Percentiles rank a stretch among this genome's conserved stretches.
Conservation (phyloP, 2,888 invertebrate genomes). For the Polymixis lichenea region DNA sequence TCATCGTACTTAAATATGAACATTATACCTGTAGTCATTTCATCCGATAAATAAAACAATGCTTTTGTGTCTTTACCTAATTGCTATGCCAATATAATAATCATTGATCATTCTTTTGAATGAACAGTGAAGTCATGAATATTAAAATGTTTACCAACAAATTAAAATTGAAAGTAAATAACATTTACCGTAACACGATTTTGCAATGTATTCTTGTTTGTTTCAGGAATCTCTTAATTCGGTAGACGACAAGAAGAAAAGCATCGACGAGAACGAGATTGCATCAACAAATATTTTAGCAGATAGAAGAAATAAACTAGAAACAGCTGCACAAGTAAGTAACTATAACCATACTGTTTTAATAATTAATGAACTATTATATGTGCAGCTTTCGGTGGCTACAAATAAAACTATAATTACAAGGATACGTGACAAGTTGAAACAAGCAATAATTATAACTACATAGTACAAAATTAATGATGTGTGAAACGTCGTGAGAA, state of each 20-base stretch:
- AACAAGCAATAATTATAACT: not conserved
- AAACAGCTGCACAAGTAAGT: conserved; percentile 91
- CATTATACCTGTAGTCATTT: conserved; percentile 17
- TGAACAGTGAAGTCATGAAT: not conserved
- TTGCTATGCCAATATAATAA: not conserved
- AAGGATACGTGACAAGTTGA: not conserved
- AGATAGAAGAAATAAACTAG: conserved; percentile 88
- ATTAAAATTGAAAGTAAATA: not conserved
- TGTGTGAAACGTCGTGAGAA: conserved; percentile 43
- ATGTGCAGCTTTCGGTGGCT: not conserved
- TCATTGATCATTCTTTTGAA: not conserved
- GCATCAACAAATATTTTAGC: conserved; percentile 84
- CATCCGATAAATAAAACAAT: conserved; percentile 7
- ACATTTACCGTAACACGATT: not conserved
- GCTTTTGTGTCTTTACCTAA: not conserved
- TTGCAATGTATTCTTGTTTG: conserved; percentile 62
- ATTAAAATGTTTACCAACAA: not conserved
- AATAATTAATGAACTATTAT: not conserved
- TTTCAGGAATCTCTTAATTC: conserved; percentile 87
- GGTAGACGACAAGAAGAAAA: conserved; percentile 86
- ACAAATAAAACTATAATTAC: not conserved
- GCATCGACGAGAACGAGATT: conserved; percentile 85
- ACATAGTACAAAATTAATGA: conserved; percentile 8
- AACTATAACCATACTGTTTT: not conserved
- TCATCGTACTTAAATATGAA: conserved; percentile 24